These are phyloP conservation scores for Brachycybe producta DNA, from an alignment of 2,888 invertebrate species.

Conservation along the genomic window DNA sequence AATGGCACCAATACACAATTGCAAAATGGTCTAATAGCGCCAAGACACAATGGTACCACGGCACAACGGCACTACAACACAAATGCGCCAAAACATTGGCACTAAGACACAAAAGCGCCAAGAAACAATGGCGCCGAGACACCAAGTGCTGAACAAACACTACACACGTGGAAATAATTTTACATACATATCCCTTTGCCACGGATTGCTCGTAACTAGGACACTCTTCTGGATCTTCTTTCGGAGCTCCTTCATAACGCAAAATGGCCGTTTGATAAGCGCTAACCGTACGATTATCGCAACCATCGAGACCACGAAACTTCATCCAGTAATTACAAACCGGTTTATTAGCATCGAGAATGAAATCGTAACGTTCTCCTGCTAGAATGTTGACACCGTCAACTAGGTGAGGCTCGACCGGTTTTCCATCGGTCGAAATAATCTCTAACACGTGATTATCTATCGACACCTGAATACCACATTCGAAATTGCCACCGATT, in stretches of 20 bases:
- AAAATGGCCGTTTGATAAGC: constrained; percentile 70
- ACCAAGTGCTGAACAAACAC: too few relatives aligned
- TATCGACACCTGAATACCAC: constrained; percentile 67
- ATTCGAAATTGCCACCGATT: constrained; percentile 74
- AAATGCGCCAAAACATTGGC: too few relatives aligned
- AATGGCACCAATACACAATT: too few relatives aligned
- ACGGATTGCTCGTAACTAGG: too few relatives aligned
- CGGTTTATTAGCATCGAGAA: constrained; percentile 58
- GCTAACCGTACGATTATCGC: constrained; percentile 52
- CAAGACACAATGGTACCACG: too few relatives aligned
- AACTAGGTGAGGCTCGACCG: constrained; percentile 55
- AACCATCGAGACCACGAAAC: constrained; percentile 73
- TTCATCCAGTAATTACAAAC: constrained; percentile 78
- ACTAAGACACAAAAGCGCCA: too few relatives aligned
- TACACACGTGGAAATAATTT: too few relatives aligned
- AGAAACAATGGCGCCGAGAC: too few relatives aligned
- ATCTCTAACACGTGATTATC: constrained; percentile 66
- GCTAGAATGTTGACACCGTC: constrained; percentile 63
- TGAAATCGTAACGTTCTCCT: constrained; percentile 76
- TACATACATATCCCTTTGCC: too few relatives aligned
- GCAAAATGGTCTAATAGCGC: too few relatives aligned
- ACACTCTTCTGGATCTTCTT: constrained; percentile 28
- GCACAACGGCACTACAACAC: too few relatives aligned
- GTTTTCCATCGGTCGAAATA: constrained; percentile 65
- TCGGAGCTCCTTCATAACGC: constrained; percentile 53